These are phyloP conservation scores for Antheraea assamensis DNA, from an alignment of 2,888 invertebrate genomes.

Conservation along the genomic window DNA sequence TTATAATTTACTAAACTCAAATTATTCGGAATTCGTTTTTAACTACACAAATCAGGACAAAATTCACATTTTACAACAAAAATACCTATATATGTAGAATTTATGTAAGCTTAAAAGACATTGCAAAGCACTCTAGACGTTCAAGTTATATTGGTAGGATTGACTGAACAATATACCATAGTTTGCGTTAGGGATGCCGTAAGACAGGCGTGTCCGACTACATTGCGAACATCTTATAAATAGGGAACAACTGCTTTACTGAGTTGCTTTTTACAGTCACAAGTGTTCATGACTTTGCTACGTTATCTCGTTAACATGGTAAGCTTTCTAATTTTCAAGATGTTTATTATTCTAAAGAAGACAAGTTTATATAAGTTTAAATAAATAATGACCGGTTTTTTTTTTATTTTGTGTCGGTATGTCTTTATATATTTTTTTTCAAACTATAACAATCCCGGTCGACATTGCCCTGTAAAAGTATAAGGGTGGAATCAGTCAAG, in stretches of 20 bases:
- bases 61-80: no score
- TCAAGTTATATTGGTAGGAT: not conserved
- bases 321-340: no score
- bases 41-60: not conserved
- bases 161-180: not conserved
- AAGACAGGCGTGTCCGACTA: not conserved
- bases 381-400: not conserved
- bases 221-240: not conserved
- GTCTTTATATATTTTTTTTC: not conserved
- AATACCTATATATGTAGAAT: no score
- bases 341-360: no score
- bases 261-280: no score
- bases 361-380: no score
- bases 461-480: conserved; percentile 39
- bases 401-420: not conserved
- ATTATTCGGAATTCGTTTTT: not conserved
- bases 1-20: not conserved
- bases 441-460: conserved; percentile 34
- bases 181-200: no score
- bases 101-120: no score
- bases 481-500: conserved; percentile 52
- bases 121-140: no score
- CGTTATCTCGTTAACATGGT: no score
- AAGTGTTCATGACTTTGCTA: no score
- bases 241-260: no score